These are phyloP conservation scores for Drosophila neonasuta DNA, from an alignment of 2,888 invertebrate genomes.

Conservation along the genomic window DNA sequence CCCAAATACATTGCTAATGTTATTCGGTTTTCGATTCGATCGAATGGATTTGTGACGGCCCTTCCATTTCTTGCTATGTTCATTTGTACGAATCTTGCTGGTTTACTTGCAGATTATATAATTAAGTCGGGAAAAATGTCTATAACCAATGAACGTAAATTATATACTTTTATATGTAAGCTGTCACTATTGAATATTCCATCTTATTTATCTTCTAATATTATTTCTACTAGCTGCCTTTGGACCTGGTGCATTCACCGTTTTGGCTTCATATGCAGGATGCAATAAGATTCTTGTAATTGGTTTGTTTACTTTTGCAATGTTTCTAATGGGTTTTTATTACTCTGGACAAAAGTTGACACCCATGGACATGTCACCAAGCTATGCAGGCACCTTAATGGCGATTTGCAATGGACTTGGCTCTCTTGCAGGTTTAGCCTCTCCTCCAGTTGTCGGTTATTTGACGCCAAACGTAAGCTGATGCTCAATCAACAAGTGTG, in stretches of 20 bases:
- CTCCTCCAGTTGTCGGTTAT: slow-evolving; percentile 85
- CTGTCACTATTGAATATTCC: neutral
- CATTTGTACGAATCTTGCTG: slow-evolving; percentile 83
- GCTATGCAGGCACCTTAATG: slow-evolving; percentile 86
- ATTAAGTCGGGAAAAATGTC: slow-evolving; percentile 83
- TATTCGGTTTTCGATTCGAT: slow-evolving; percentile 83
- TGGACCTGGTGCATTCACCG: slow-evolving; percentile 85
- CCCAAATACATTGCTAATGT: slow-evolving; percentile 85
- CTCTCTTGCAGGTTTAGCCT: slow-evolving; percentile 86
- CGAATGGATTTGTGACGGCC: slow-evolving; percentile 84
- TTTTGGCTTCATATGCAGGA: slow-evolving; percentile 86
- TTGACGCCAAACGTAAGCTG: slow-evolving; percentile 85
- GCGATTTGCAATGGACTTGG: slow-evolving; percentile 87
- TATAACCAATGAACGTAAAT: slow-evolving; percentile 84
- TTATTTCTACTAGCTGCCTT: slow-evolving; percentile 82
- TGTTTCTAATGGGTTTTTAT: slow-evolving; percentile 87
- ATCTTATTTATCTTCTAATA: too few species aligned
- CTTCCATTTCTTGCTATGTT: slow-evolving; percentile 85
- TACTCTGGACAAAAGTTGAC: slow-evolving; percentile 86
- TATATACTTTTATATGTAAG: slow-evolving; percentile 86
- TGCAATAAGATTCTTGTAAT: slow-evolving; percentile 85
- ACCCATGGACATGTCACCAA: slow-evolving; percentile 85
- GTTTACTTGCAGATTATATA: slow-evolving; percentile 86
- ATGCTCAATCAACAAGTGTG: neutral
- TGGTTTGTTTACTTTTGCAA: slow-evolving; percentile 84